Percentiles rank a stretch among this genome's conserved stretches.
Conservation (phyloP, 2,113 vertebrate genomes). For the Notechis scutatus region DNA sequence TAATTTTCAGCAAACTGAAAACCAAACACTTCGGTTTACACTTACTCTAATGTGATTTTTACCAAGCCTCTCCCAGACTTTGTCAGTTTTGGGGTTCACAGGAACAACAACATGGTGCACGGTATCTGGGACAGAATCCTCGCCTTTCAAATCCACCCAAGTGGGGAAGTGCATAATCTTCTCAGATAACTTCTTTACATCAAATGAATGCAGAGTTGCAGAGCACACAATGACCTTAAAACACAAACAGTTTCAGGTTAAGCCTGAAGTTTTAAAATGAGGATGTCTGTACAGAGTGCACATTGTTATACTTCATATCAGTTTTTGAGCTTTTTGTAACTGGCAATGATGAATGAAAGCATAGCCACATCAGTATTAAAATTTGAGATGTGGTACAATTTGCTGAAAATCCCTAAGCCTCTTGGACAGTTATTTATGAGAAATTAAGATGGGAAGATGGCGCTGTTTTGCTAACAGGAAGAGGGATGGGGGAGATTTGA, state of each 20-base stretch:
- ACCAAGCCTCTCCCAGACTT: conserved; percentile 84
- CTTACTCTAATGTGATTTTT: conserved; percentile 87
- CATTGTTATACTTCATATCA: not conserved
- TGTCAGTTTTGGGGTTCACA: conserved; percentile 89
- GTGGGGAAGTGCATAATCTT: conserved; percentile 99
- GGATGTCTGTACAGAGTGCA: not conserved
- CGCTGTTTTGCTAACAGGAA: not conserved
- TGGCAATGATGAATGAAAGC: not conserved
- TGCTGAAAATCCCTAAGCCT: not conserved
- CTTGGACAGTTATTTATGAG: too few relatives aligned
- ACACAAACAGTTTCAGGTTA: not conserved
- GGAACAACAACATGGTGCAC: conserved; percentile 95
- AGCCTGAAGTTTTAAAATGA: not conserved
- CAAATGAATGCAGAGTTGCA: conserved; percentile 95
- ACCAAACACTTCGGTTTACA: not conserved
- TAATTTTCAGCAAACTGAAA: not conserved
- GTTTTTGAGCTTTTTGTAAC: not conserved
- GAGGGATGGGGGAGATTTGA: not conserved
- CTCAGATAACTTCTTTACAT: conserved; percentile 96
- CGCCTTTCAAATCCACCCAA: conserved; percentile 97
- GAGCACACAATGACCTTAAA: conserved; percentile 96
- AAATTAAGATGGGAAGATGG: not conserved
- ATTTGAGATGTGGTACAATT: not conserved
- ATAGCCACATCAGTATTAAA: not conserved
- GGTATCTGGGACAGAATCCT: conserved; percentile 95